Conservation (phyloP, 2,888 invertebrate species). For the Argyresthia albistria region DNA sequence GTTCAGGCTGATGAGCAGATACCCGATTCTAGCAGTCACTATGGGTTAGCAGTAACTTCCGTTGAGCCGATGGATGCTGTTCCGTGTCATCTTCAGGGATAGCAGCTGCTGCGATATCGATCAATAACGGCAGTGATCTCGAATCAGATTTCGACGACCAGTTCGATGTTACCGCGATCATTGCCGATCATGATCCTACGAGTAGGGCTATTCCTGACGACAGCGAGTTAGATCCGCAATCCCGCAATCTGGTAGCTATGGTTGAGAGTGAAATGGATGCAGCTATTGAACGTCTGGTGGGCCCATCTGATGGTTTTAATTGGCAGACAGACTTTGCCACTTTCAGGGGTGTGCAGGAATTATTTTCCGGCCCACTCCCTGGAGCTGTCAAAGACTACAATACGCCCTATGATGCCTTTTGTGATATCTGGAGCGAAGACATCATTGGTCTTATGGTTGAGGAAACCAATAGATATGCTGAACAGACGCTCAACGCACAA, state of each 20-base stretch:
- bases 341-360: slow-evolving; percentile 13
- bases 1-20: background rate
- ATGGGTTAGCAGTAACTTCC: background rate
- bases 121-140: background rate
- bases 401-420: slow-evolving; percentile 15
- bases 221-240: background rate
- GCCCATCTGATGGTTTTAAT: background rate
- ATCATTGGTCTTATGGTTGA: too few relatives aligned
- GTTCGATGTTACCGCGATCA: background rate
- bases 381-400: slow-evolving; percentile 14
- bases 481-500: too few relatives aligned
- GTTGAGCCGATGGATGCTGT: background rate
- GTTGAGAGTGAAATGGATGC: slow-evolving; percentile 12
- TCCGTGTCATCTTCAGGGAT: background rate
- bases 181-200: background rate
- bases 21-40: background rate
- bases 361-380: slow-evolving; percentile 14
- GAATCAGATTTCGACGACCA: background rate
- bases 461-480: too few relatives aligned
- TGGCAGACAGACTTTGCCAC: slow-evolving; percentile 11
- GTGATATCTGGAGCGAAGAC: slow-evolving; percentile 12
- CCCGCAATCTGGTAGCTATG: background rate
- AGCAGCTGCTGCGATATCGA: background rate
- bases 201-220: background rate
- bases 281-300: slow-evolving; percentile 4